Base-by-base conservation (phyloP, 2,888 invertebrate genomes). In the Colletes collaris region DNA sequence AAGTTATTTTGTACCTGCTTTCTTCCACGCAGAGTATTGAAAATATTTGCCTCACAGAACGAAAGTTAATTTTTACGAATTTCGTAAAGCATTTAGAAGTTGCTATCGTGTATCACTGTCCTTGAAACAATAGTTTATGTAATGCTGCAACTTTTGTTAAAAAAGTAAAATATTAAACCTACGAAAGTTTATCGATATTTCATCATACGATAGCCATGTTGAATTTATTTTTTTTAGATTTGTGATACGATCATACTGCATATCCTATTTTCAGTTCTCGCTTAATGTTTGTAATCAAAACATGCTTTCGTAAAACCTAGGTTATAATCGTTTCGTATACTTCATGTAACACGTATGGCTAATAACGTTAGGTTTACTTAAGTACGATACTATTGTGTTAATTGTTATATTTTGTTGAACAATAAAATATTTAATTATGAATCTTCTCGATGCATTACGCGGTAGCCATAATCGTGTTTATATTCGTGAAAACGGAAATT, bases 371-470 rank as follows among this genome's bases (percentile, higher is more conserved):
- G 77, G 79, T 78, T 81, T 64, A 80, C 60, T 79, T 82, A 82
- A 77, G 50, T 80, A 80, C 68, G 78, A 79, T 71, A 64, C 59
- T 78, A 84, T 80, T 81, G 73, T 86, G 74, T 86, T 78, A 82
- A 87, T 89, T 91, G 90, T 91, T 90, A 91, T 82, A 87, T 89
- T 90, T 90, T 91, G 90, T 91, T 91, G 87, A 89, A 83, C 86
- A 92, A 92, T 92, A 90, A 91, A 91, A 89, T 90, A 88, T 91
- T 89, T 89, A 88, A 89, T 86, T 82, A 77, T 60, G 69, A 75
- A 78, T 35, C 37, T 40, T 27, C 35, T 4, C 44, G 46, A 35
- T 8, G 13, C 16, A 6, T 53, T 16, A 55, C 52, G 6, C 10
- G 13, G 3, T 44, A 19, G 49, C 19, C 53, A 35, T 11, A 49